Evolutionary conservation across 1,140 invertebrate genomes (phyloP).

Genomic region (Drosophila subpulchrella): DNA sequence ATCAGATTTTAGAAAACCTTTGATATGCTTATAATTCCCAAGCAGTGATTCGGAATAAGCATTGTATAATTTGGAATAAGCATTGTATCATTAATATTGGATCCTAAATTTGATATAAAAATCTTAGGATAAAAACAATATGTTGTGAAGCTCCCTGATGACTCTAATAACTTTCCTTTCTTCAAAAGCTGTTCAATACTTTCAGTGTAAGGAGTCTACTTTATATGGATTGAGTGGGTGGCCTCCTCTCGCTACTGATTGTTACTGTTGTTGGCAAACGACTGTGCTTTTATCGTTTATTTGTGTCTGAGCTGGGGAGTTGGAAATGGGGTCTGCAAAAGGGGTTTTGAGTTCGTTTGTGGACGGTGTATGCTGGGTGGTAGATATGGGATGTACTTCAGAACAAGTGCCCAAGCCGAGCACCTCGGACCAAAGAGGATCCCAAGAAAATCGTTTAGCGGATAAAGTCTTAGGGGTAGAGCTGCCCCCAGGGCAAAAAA

Average conservation of each 20-base stretch:
- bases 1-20: not conserved
- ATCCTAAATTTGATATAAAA: too few relatives aligned
- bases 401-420: constrained; percentile 43
- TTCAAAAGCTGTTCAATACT: not conserved
- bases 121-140: too few relatives aligned
- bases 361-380: not conserved
- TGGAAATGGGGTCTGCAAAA: constrained; percentile 3
- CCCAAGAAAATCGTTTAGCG: constrained; percentile 51
- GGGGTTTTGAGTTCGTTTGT: constrained; percentile 15
- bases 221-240: constrained; percentile 12
- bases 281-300: constrained; percentile 82
- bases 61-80: too few relatives aligned
- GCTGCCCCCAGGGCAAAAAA: not conserved
- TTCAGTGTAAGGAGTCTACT: constrained; percentile 4
- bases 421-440: constrained; percentile 50
- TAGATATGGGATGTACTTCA: constrained; percentile 36
- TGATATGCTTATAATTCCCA: not conserved
- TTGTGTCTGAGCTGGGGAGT: constrained; percentile 55
- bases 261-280: constrained; percentile 77
- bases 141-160: too few relatives aligned
- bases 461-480: constrained; percentile 35
- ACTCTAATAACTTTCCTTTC: too few relatives aligned
- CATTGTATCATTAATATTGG: too few relatives aligned
- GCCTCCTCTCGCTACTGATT: constrained; percentile 70
- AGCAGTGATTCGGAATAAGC: not conserved